Evolutionary conservation across 1,140 invertebrate species (phyloP), one percentile per base, ranked within the genome.

Genomic region (Drusus annulatus): DNA sequence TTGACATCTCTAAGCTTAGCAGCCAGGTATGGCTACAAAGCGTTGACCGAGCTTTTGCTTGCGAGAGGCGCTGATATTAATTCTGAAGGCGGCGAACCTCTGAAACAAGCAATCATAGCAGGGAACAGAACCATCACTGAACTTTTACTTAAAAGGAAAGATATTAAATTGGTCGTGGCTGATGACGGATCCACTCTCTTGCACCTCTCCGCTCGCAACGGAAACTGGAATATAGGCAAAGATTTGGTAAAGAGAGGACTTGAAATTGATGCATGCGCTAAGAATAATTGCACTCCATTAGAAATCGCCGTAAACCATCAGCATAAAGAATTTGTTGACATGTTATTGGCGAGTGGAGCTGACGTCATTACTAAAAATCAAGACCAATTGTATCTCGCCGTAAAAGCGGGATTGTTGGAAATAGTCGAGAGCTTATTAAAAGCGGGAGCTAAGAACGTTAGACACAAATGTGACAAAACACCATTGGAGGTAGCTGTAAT

Each of bases 261-360:
- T 71, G 17, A 23, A 5, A 6, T 51, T 4, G 68, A 71, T 15
- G 17, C 31, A 2, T 15, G 8, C 17, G 19, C 52, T 19, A 10
- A 52, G 15, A 65, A 31, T 51, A 50, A 17, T 10, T 19, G 17
- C 17, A 71, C 68, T 7, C 68, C 68, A 0, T 52, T 51, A 50
- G 15, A 8, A 8, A 16, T 23, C 5, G 68, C 68, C 0, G 17
- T 51, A n/a, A 17, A n/a, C 21, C 19, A 10, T 15, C 17, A 17
- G 1, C 50, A 51, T 23, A 51, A 51, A 50, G 36, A 51, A 21
- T 71, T 51, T 19, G 31, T 71, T 3, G 36, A 71, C 21, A 19
- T 71, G 19, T 52, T 71, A 21, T 51, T 71, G 45, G 36, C 19
- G n/a, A 71, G 51, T 15, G 50, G 21, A 19, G 68, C 68, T 10